Conservation (phyloP, 2,113 vertebrate species). For the Dunckerocampus dactyliophorus region DNA sequence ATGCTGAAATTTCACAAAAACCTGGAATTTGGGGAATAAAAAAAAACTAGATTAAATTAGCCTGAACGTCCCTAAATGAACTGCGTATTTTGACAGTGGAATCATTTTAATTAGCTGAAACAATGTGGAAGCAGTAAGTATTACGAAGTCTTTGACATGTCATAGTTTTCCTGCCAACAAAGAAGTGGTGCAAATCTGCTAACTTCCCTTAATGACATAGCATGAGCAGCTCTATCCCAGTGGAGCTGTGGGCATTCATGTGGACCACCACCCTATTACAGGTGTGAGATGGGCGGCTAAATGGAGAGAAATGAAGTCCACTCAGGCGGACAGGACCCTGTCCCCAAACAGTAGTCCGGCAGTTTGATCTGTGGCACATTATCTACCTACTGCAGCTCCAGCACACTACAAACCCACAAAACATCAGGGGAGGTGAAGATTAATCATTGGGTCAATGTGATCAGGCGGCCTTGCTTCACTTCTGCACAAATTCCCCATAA, state of each 20-base stretch:
- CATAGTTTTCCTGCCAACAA: constrained; percentile 6
- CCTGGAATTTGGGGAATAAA: too few species aligned
- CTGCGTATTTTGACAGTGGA: too few species aligned
- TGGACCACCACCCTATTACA: constrained; percentile 63
- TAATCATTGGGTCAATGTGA: constrained; percentile 53
- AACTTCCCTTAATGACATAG: constrained; percentile 42
- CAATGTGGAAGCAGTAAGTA: too few species aligned
- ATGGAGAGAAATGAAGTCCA: constrained; percentile 69
- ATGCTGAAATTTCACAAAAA: too few species aligned
- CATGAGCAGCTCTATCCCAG: constrained; percentile 38
- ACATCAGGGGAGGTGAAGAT: constrained; percentile 43
- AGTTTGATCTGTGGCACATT: constrained; percentile 65
- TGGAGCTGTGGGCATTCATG: constrained; percentile 48
- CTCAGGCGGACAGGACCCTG: constrained; percentile 56
- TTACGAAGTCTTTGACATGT: background rate
- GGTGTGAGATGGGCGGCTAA: constrained; percentile 63
- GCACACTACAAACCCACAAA: constrained; percentile 40
- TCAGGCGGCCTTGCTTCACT: constrained; percentile 34
- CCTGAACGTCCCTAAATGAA: too few species aligned
- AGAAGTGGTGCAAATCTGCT: constrained; percentile 28
- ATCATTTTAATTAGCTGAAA: too few species aligned
- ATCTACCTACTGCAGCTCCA: constrained; percentile 40
- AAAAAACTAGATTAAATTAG: too few species aligned
- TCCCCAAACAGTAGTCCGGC: constrained; percentile 64
- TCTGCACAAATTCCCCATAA: constrained; percentile 30